phyloP scores from a whole-genome alignment of 2,797 vertebrate genomes.

The Dallia pectoralis region DNA sequence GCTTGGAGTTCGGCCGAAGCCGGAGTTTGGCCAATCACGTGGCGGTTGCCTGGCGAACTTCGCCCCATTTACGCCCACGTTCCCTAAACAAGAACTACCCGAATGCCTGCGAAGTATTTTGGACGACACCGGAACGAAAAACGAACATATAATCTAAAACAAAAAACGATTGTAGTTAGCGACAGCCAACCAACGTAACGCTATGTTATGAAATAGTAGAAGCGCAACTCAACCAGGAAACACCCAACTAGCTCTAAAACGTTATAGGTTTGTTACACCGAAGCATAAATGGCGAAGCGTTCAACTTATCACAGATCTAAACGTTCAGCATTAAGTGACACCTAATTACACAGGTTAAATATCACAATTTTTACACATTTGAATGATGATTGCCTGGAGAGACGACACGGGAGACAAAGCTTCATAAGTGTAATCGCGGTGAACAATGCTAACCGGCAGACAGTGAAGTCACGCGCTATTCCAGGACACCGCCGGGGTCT shows the following conservation, averaged over 20 bases:
- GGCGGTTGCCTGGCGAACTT: constrained; percentile 64
- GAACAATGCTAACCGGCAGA: constrained; percentile 33
- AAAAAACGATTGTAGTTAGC: constrained; percentile 4
- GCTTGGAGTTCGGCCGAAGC: constrained; percentile 58
- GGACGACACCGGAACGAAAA: not conserved
- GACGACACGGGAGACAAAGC: not conserved
- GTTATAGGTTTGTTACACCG: no score
- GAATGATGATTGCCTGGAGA: not conserved
- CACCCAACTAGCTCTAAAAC: not conserved
- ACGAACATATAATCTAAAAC: not conserved
- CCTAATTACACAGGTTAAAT: not conserved
- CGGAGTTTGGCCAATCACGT: constrained; percentile 54
- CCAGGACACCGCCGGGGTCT: constrained; percentile 86
- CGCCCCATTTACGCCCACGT: constrained; percentile 55
- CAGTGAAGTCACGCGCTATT: constrained; percentile 77
- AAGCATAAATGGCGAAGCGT: no score
- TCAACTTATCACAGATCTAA: not conserved
- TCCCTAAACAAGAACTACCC: constrained; percentile 23
- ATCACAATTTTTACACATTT: not conserved
- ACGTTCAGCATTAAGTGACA: not conserved
- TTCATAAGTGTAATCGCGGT: constrained; percentile 38
- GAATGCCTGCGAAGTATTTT: constrained; percentile 41
- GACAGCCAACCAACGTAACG: constrained; percentile 22
- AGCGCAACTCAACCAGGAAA: constrained; percentile 28
- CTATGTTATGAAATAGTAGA: constrained; percentile 69